Conservation (phyloP, 2,888 invertebrate genomes). For the Dendrolimus houi region DNA sequence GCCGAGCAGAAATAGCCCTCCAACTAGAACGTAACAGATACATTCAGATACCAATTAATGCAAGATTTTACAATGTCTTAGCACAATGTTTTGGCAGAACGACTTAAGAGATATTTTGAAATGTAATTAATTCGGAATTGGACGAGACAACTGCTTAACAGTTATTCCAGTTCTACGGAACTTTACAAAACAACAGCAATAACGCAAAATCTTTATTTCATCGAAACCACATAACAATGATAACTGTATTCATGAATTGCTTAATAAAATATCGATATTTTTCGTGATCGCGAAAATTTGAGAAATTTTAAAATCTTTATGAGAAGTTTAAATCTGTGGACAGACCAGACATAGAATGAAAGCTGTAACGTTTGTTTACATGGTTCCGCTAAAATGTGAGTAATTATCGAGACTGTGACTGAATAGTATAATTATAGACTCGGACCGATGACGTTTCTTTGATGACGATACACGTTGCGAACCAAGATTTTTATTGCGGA, state of each 20-base stretch:
- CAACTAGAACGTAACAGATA: background rate
- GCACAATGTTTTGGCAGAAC: background rate
- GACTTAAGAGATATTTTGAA: background rate
- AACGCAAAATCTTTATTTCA: background rate
- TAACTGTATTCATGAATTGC: constrained; percentile 2
- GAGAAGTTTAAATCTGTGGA: background rate
- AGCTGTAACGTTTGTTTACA: constrained; percentile 5
- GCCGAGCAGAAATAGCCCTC: background rate
- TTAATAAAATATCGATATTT: constrained; percentile 17
- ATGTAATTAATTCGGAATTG: background rate
- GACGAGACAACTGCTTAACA: background rate
- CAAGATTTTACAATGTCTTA: background rate
- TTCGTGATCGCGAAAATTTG: background rate
- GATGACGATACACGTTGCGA: background rate
- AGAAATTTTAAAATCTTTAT: too few species aligned
- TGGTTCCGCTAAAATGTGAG: constrained; percentile 12
- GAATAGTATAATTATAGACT: background rate
- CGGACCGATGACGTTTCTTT: background rate
- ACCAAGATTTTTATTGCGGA: background rate
- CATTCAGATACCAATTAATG: background rate
- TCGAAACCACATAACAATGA: background rate
- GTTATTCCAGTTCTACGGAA: background rate
- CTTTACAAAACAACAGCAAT: background rate
- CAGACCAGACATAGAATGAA: background rate
- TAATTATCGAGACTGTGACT: constrained; percentile 13